Base-by-base conservation (phyloP, 2,888 invertebrate genomes). In the Idaea aversata region DNA sequence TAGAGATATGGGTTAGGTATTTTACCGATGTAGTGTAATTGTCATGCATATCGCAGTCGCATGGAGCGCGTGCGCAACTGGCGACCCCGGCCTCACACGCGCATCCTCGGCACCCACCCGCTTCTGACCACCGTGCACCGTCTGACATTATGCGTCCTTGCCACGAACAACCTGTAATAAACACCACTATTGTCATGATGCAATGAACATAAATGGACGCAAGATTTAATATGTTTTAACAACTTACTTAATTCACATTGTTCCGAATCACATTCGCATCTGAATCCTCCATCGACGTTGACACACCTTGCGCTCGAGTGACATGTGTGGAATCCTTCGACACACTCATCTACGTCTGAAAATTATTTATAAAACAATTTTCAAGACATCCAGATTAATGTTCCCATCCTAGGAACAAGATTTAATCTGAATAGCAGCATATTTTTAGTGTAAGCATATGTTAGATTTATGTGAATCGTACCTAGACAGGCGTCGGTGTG, bases 341-440 rank as follows among this genome's bases (percentile, higher is more conserved):
- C 91, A 83, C 98, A 98, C 88, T 98, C 98, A 87, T 98, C 95
- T 66, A 97, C 94, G 92, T 98, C 97, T 96, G 87, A 16, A 93
- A 91, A 61, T 15, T 65, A 13, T 15, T 6, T 15, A 34, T 38
- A 36, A 38, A 36, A 35, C 10, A 10, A 59, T 15, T 62, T 64
- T 34, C 16, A 15, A 61, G 25, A 63, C 16, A 58, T 63, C n/a
- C 25, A 5, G 13, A 59, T n/a, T 25, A 25, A 25, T 25, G 2
- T 25, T 25, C 25, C 25, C 25, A 25, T 25, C 25, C 25, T 1
- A 25, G 25, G 25, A 1, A 25, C 25, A 25, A 25, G 25, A 25
- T 25, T 25, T 2, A 25, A 25, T 25, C 25, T 2, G 25, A 25
- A 3, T 25, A 2, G 25, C 25, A 25, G 25, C 25, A 25, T 25